phyloP scores from a whole-genome alignment of 2,888 invertebrate genomes.

The Bombylius discolor region DNA sequence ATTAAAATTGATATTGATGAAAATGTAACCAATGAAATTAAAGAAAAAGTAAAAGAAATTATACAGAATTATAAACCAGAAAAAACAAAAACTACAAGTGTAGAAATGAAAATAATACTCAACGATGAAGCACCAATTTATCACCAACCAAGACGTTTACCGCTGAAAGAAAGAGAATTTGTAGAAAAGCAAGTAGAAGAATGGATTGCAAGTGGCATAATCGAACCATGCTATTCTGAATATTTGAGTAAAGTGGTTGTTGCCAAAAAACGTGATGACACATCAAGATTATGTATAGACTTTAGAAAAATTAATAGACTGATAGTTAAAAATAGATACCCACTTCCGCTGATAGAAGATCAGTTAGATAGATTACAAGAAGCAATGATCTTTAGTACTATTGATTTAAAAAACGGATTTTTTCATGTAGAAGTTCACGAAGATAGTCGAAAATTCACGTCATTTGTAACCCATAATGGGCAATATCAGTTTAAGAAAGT shows the following conservation, averaged over 20 bases:
- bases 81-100: no score
- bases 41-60: no score
- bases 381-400: constrained; percentile 16
- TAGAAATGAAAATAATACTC: no score
- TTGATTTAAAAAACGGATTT: constrained; percentile 21
- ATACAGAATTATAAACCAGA: no score
- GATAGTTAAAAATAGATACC: constrained; percentile 14
- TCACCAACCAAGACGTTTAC: background rate
- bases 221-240: no score
- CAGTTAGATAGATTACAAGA: constrained; percentile 12
- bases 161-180: background rate
- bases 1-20: no score
- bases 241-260: constrained; percentile 15
- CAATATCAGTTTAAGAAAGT: no score
- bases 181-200: background rate
- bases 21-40: no score
- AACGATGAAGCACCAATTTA: background rate
- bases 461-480: no score
- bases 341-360: constrained; percentile 16
- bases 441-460: constrained; percentile 6
- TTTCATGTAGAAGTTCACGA: constrained; percentile 21
- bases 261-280: constrained; percentile 14
- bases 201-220: background rate
- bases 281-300: no score
- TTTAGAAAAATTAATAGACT: constrained; percentile 6